phyloP scores from a whole-genome alignment of 2,888 invertebrate species.

The Pammene fasciana region DNA sequence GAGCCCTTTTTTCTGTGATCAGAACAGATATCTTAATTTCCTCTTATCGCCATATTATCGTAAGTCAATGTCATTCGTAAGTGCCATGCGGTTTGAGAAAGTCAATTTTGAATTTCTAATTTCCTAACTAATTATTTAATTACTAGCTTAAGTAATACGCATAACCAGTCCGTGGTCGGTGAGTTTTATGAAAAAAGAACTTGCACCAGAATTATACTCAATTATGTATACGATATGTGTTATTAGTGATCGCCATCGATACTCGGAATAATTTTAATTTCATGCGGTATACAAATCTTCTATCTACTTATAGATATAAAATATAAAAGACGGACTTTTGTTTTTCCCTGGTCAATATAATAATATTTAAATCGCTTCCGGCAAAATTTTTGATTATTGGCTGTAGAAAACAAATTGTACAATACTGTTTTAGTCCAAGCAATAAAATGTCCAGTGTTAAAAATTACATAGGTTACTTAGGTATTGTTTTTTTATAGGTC shows the following conservation, averaged over 20 bases:
- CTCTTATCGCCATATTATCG: conserved; percentile 1
- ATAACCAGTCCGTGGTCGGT: conserved; percentile 12
- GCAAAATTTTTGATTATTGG: no score
- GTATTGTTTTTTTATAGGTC: no score
- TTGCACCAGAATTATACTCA: conserved; percentile 3
- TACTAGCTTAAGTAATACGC: conserved; percentile 8
- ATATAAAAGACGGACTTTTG: no score
- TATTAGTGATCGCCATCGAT: not conserved
- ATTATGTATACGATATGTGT: conserved; percentile 7
- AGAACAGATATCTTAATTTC: conserved; percentile 14
- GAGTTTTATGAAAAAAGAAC: conserved; percentile 8
- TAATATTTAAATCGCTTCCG: no score
- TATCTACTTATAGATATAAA: no score
- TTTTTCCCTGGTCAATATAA: no score
- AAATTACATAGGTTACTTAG: no score
- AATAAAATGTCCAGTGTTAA: no score
- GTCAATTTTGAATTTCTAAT: conserved; percentile 32
- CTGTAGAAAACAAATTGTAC: no score
- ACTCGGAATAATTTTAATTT: no score
- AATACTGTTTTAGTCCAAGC: no score
- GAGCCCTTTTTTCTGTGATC: not conserved
- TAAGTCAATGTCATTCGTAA: conserved; percentile 1
- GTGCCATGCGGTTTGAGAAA: conserved; percentile 33
- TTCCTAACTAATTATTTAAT: conserved; percentile 23
- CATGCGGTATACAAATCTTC: no score